Conservation (phyloP, 2,113 vertebrate genomes). For the Periophthalmodon schlosseri region DNA sequence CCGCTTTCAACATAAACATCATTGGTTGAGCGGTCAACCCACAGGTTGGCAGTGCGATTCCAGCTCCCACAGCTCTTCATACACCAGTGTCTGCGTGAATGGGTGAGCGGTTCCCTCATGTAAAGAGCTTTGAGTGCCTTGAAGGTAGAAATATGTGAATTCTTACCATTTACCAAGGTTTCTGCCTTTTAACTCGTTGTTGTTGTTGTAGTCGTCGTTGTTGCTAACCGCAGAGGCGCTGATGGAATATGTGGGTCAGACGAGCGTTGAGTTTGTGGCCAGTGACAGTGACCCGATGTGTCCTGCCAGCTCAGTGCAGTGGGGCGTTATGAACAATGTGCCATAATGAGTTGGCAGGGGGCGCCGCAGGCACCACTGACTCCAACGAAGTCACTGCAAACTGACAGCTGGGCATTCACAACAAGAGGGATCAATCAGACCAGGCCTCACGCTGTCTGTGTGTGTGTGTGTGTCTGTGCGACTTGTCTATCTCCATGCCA, state of each 20-base stretch:
- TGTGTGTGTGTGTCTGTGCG: too few species aligned
- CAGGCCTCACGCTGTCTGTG: not conserved
- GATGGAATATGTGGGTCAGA: conserved; percentile 10
- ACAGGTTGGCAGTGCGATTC: too few species aligned
- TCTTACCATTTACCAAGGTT: too few species aligned
- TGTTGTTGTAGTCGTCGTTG: fast-evolving
- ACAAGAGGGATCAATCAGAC: not conserved
- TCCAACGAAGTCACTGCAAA: conserved; percentile 13
- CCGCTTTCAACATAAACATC: too few species aligned
- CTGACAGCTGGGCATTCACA: conserved; percentile 18
- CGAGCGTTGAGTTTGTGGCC: not conserved
- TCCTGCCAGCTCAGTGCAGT: conserved; percentile 23
- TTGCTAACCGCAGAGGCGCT: too few species aligned
- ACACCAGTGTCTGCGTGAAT: too few species aligned
- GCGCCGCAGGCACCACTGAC: conserved; percentile 1
- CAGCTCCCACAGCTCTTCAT: too few species aligned
- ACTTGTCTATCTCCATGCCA: too few species aligned
- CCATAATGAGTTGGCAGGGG: conserved; percentile 20
- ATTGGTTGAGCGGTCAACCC: too few species aligned
- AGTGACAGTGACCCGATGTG: conserved; percentile 13
- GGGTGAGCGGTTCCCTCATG: too few species aligned
- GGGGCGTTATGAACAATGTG: conserved; percentile 11
- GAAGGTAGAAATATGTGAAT: too few species aligned
- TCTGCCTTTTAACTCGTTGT: not conserved
- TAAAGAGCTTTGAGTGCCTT: too few species aligned